These are phyloP conservation scores for Hyppa rectilinea DNA, from an alignment of 2,888 invertebrate species.

Conservation along the genomic window DNA sequence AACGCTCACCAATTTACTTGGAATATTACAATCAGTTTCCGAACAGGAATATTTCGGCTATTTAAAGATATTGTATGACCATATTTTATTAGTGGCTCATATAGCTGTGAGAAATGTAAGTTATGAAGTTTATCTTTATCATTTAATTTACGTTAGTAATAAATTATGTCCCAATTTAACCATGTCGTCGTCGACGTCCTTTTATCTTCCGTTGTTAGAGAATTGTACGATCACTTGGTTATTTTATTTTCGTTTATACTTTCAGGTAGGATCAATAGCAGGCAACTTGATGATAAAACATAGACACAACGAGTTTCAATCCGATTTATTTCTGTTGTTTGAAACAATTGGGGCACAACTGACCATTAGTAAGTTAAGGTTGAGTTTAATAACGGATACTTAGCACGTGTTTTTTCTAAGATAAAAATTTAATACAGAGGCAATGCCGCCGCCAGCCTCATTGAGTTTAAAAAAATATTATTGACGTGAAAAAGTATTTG, in stretches of 20 bases:
- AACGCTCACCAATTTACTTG: conserved; percentile 88
- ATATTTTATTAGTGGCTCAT: conserved; percentile 92
- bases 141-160: no score
- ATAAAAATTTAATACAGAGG: no score
- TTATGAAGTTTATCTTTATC: not conserved
- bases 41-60: conserved; percentile 88
- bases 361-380: conserved; percentile 73
- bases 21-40: conserved; percentile 79
- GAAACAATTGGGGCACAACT: conserved; percentile 79
- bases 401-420: not conserved
- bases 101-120: conserved; percentile 93
- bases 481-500: no score
- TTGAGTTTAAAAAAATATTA: no score
- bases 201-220: not conserved
- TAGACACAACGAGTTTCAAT: conserved; percentile 91
- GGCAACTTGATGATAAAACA: conserved; percentile 94
- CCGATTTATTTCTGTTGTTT: conserved; percentile 92
- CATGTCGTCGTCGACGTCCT: no score
- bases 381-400: not conserved
- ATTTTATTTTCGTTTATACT: conserved; percentile 10
- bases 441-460: no score
- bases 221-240: no score
- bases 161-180: no score
- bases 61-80: conserved; percentile 89
- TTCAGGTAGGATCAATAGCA: conserved; percentile 92